phyloP scores from a whole-genome alignment of 53 echinoderm and acorn worm species.

The Patiria pectinifera region DNA sequence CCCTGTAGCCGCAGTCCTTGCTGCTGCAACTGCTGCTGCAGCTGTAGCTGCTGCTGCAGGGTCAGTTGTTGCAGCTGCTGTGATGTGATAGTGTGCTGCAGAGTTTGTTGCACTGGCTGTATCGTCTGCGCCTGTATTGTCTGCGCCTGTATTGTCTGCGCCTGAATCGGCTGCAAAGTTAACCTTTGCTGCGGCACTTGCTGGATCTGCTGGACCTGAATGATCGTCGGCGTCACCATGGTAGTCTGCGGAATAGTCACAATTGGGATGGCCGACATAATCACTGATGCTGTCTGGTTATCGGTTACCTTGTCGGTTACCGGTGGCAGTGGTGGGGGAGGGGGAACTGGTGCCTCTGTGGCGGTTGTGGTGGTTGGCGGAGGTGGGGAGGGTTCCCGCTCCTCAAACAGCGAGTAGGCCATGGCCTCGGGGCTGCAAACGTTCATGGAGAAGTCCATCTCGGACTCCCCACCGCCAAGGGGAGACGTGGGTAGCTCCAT shows the following conservation, averaged over 20 bases:
- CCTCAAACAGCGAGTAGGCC: slow-evolving; percentile 53
- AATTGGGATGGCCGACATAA: slow-evolving; percentile 61
- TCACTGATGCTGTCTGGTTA: slow-evolving; percentile 54
- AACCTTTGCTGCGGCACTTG: slow-evolving; percentile 46
- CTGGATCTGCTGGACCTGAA: slow-evolving; percentile 62
- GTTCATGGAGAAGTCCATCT: slow-evolving; percentile 62
- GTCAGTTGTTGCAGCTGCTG: slow-evolving; percentile 59
- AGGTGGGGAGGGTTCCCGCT: slow-evolving; percentile 44
- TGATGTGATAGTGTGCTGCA: slow-evolving; percentile 53
- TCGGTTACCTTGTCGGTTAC: slow-evolving; percentile 34
- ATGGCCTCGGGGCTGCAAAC: slow-evolving; percentile 66
- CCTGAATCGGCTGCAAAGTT: slow-evolving; percentile 55
- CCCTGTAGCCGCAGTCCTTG: slow-evolving; percentile 48
- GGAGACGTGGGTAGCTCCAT: slow-evolving; percentile 63
- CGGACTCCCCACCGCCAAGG: slow-evolving; percentile 46
- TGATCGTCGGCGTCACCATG: slow-evolving; percentile 50
- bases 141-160: slow-evolving; percentile 46
- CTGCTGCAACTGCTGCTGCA: slow-evolving; percentile 55
- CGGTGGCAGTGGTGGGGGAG: slow-evolving; percentile 53
- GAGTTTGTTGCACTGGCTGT: slow-evolving; percentile 49
- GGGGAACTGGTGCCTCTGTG: slow-evolving; percentile 35
- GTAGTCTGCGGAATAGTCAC: slow-evolving; percentile 55
- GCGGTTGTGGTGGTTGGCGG: slow-evolving; percentile 14
- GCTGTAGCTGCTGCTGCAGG: slow-evolving; percentile 49
- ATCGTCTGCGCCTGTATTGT: slow-evolving; percentile 43